A percentile compares a stretch with the other conserved stretches of the same genome.
phyloP scores from a whole-genome alignment of 2,888 invertebrate species.

The Drosophila quinaria region DNA sequence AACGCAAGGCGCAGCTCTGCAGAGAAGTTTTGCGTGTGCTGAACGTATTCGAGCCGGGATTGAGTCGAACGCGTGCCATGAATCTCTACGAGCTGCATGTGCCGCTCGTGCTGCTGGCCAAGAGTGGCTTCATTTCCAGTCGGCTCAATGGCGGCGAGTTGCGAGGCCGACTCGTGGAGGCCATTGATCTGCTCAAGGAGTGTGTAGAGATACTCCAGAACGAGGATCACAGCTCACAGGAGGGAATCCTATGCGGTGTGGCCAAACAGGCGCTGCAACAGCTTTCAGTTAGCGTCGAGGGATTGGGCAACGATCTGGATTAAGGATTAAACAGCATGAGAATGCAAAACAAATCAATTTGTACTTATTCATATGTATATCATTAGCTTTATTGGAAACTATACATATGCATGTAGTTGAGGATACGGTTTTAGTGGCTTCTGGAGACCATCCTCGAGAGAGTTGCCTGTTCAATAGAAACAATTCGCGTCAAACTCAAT shows the following conservation, averaged over 20 bases:
- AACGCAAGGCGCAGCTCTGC: slow-evolving; percentile 92
- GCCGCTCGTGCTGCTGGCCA: slow-evolving; percentile 90
- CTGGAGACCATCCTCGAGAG: slow-evolving; percentile 39
- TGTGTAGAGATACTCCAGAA: slow-evolving; percentile 89
- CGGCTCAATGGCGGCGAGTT: slow-evolving; percentile 88
- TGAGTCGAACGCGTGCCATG: slow-evolving; percentile 91
- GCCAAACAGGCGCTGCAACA: slow-evolving; percentile 83
- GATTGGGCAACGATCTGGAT: slow-evolving; percentile 70
- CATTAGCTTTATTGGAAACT: slow-evolving; percentile 49
- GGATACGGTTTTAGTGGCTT: slow-evolving; percentile 22
- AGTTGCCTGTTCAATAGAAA: slow-evolving; percentile 48
- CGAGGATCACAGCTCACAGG: slow-evolving; percentile 87
- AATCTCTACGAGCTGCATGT: slow-evolving; percentile 93
- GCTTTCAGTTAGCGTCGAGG: slow-evolving; percentile 82
- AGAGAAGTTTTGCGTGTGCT: slow-evolving; percentile 89
- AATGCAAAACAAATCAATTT: slow-evolving; percentile 9
- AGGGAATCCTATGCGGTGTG: slow-evolving; percentile 82
- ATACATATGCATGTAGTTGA: slow-evolving; percentile 15
- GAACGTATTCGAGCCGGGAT: slow-evolving; percentile 91
- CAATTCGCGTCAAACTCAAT: slow-evolving; percentile 37
- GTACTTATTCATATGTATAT: slow-evolving; percentile 50
- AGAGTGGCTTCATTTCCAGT: slow-evolving; percentile 88
- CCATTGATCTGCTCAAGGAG: slow-evolving; percentile 88
- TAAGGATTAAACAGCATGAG: slow-evolving; percentile 30
- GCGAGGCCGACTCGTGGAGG: slow-evolving; percentile 89